A percentile compares a stretch with the other conserved stretches of the same genome.
Conservation (phyloP, 2,888 invertebrate species). For the Scaptomyza reducta region DNA sequence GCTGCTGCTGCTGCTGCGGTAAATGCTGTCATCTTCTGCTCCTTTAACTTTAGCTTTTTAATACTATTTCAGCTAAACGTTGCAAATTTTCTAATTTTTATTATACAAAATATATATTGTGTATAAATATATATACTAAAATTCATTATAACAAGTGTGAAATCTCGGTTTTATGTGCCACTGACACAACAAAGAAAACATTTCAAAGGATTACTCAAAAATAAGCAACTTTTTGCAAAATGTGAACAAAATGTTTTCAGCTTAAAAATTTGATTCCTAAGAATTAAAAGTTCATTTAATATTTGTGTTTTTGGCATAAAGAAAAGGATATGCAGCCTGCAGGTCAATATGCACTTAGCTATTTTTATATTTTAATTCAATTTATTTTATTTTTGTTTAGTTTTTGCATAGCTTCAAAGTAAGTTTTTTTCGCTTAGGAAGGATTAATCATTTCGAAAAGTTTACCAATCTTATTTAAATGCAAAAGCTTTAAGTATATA, state of each 20-base stretch:
- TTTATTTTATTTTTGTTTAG: no score
- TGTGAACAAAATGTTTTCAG: conserved; percentile 1
- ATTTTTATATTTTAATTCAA: no score
- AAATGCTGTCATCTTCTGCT: conserved; percentile 32
- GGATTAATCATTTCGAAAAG: no score
- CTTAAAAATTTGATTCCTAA: not conserved
- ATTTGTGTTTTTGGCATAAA: not conserved
- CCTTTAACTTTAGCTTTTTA: conserved; percentile 12
- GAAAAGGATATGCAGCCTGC: not conserved
- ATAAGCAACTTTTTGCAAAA: no score
- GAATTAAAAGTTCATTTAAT: not conserved
- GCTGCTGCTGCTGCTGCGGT: conserved; percentile 32
- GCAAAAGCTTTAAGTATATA: no score
- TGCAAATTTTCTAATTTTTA: conserved; percentile 45
- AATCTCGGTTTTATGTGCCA: conserved; percentile 1
- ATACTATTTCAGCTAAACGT: conserved; percentile 33
- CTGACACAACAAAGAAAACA: conserved; percentile 2
- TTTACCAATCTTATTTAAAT: no score
- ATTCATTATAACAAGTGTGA: conserved; percentile 25
- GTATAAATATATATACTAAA: conserved; percentile 13
- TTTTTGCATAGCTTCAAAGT: no score
- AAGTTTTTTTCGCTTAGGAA: no score
- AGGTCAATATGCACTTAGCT: no score
- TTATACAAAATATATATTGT: not conserved
- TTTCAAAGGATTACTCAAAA: conserved; percentile 1